Evolutionary conservation across 2,888 invertebrate species (phyloP).

Genomic region (Brachynemurus nebulosus): DNA sequence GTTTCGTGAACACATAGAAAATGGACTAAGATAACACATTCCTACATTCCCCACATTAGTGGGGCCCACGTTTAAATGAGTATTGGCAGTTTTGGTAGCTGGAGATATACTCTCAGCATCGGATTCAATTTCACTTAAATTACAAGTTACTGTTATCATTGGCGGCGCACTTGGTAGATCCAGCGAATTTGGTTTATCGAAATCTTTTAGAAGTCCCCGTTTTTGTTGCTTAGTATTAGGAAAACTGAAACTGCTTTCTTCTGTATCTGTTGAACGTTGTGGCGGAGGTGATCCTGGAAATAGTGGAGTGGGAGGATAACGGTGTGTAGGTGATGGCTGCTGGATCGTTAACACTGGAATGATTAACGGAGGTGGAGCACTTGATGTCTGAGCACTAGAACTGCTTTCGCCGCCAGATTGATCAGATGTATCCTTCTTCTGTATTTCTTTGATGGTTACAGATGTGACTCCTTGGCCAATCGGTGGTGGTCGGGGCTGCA

Average conservation of each 20-base stretch:
- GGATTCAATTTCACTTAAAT: conserved; percentile 60
- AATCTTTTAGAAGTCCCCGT: conserved; percentile 42
- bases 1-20: conserved; percentile 55
- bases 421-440: too few relatives aligned
- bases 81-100: conserved; percentile 31
- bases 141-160: conserved; percentile 59
- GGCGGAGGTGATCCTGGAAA: conserved; percentile 44
- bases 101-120: conserved; percentile 56
- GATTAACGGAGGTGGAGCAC: conserved; percentile 35
- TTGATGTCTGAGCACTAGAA: conserved; percentile 23
- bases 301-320: conserved; percentile 31
- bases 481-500: conserved; percentile 40
- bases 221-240: conserved; percentile 26
- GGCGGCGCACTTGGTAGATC: conserved; percentile 51
- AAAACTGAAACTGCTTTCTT: conserved; percentile 29
- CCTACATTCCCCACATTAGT: conserved; percentile 33
- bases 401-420: conserved; percentile 34
- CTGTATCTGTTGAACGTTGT: conserved; percentile 29
- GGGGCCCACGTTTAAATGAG: conserved; percentile 33
- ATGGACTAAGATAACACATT: conserved; percentile 67
- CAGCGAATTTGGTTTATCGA: conserved; percentile 45
- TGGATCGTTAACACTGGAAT: conserved; percentile 53
- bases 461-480: conserved; percentile 28
- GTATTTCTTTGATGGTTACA: conserved; percentile 29
- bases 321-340: conserved; percentile 53